Evolutionary conservation across 2,888 invertebrate genomes (phyloP), one percentile per base, ranked within the genome.

Genomic region (Scaeva pyrastri): DNA sequence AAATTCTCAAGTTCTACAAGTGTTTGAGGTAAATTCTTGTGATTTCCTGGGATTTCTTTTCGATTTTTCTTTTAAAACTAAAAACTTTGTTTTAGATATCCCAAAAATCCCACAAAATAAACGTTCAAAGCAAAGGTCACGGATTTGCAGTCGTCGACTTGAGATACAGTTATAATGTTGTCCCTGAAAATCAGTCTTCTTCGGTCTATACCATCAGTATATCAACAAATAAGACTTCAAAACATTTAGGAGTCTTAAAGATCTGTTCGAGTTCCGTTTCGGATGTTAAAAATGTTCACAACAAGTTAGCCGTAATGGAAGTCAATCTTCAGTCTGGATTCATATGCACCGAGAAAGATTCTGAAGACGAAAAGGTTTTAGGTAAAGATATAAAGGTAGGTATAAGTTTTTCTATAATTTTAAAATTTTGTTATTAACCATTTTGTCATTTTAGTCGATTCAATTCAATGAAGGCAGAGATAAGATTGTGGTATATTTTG

Each of bases 1-100:
- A 74, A 98, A 97, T 90, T 94, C 96, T 0, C 95, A 98, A 93
- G 95, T 97, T 72, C 94, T 97, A 43, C 98, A 98, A 91, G 96
- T 95, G 88, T 94, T 95, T 89, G 94, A 95, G 85, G 96, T 96
- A 92, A 84, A 71, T 81, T 11, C 3, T 64, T 11, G 0, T 16
- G 1, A 45, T 16, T 50, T 36, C 87, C 12, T 26, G n/a, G 0
- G 1, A 3, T 2, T 19, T 39, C 11, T 19, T n/a, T n/a, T n/a
- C n/a, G n/a, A n/a, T n/a, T n/a, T n/a, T n/a, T 11, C 7, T 12
- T 66, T 7, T 0, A 48, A 14, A 56, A 31, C 16, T 26, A 21
- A 21, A 21, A 7, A 0, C 6, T 10, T 36, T 23, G n/a, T 0
- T 39, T 2, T 6, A 68, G 68, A 39, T 41, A 11, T 68, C 56